Conservation (phyloP, 1,140 invertebrate genomes). For the Drosophila santomea region DNA sequence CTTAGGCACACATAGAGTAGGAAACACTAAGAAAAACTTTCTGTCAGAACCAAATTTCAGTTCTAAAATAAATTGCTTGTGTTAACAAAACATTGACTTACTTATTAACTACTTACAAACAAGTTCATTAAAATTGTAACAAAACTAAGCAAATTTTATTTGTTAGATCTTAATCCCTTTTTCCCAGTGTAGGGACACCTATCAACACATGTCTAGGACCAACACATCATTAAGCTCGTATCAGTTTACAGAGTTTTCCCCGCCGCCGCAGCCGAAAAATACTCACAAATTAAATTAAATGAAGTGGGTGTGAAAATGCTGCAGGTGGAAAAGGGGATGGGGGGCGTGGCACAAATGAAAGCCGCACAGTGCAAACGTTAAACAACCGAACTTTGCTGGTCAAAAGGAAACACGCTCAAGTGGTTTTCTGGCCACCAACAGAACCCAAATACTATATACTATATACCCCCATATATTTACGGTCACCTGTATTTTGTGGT, state of each 20-base stretch:
- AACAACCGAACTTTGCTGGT: slow-evolving; percentile 41
- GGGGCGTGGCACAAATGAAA: slow-evolving; percentile 35
- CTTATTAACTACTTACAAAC: too few species aligned
- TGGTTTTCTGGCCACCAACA: slow-evolving; percentile 67
- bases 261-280: slow-evolving; percentile 55
- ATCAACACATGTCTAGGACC: slow-evolving; percentile 47
- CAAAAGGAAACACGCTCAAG: slow-evolving; percentile 81
- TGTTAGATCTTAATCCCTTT: not conserved
- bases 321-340: slow-evolving; percentile 20
- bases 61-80: not conserved
- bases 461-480: not conserved
- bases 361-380: slow-evolving; percentile 53
- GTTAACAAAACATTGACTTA: too few species aligned
- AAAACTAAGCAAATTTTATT: too few species aligned
- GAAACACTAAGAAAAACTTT: not conserved
- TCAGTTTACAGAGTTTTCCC: slow-evolving; percentile 53
- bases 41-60: not conserved
- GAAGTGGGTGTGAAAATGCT: slow-evolving; percentile 81
- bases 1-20: slow-evolving; percentile 55
- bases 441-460: not conserved
- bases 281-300: slow-evolving; percentile 82
- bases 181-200: not conserved
- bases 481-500: slow-evolving; percentile 41
- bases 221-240: slow-evolving; percentile 69
- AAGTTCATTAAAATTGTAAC: too few species aligned